Conservation (phyloP, 2,113 vertebrate species). For the Pseudolaguvia tuberculata region DNA sequence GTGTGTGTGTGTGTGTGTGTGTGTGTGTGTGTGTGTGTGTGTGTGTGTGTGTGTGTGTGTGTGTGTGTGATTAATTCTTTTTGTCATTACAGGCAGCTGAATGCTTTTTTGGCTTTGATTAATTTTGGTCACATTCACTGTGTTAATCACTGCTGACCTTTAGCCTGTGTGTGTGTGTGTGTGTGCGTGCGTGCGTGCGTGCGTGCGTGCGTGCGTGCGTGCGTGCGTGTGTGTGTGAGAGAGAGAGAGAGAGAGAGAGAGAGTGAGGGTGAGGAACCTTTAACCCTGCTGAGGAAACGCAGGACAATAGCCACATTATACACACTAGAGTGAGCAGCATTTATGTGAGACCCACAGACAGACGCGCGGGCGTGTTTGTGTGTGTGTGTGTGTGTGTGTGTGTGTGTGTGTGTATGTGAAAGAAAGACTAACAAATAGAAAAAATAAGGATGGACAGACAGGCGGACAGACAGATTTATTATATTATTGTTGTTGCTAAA, state of each 20-base stretch:
- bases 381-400: conserved; percentile 4
- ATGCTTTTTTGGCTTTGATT: conserved; percentile 64
- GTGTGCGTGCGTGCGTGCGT: conserved; percentile 20
- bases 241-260: too few species aligned
- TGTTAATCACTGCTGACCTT: conserved; percentile 70
- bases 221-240: conserved; percentile 31
- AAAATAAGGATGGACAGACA: too few species aligned
- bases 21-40: conserved; percentile 28
- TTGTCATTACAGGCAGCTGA: conserved; percentile 64
- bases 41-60: conserved; percentile 47
- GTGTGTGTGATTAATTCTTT: conserved; percentile 66
- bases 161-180: conserved; percentile 46
- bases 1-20: too few species aligned
- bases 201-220: conserved; percentile 15
- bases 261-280: conserved; percentile 67
- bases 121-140: conserved; percentile 73
- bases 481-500: too few species aligned
- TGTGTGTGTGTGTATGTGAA: not conserved
- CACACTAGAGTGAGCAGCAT: conserved; percentile 64
- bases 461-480: too few species aligned
- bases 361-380: conserved; percentile 15
- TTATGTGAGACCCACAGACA: conserved; percentile 33
- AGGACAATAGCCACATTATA: conserved; percentile 69
- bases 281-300: conserved; percentile 69
- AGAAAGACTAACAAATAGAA: too few species aligned